Base-by-base conservation (phyloP, 2,888 invertebrate species). In the Heliconius cydno region DNA sequence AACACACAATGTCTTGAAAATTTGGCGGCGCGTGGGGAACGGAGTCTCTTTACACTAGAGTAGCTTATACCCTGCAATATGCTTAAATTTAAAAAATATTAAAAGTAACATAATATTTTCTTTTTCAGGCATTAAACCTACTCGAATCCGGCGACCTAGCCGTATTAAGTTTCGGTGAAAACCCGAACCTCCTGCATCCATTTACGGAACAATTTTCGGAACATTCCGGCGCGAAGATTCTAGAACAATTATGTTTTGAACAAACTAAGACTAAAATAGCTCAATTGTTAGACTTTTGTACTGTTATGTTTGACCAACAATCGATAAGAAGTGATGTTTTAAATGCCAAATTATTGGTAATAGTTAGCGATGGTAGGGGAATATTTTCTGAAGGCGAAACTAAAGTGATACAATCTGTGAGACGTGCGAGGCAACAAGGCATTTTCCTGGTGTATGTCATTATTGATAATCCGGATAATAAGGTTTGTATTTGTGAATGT, bases 401-500 rank as follows among this genome's bases (percentile, higher is more conserved):
- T 1, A 96, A 94, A 81, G 98, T 99, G 3, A 30, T 91, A 3
- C 96, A 96, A 84, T 97, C 98, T 0, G 97, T 99, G 0, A 95
- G 98, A 85, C 93, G 97, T 85, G 98, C 98, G 6, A 96, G 97
- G 82, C 96, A 98, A 76, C 96, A 97, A 78, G 97, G 98, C 66
- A 97, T 99, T 84, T 99, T 99, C 92, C 96, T 98, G 82, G 98
- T 99, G 9, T 99, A 99, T 89, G 97, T 99, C 75, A 97, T 99
- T 82, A 97, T 99, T 71, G 99, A 99, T 90, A 99, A 98, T 94
- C 98, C 98, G 12, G 96, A 97, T 83, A 98, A 97, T 90, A 98
- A 98, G 96, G 98, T 98, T 38, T 67, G 76, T 70, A 25, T 25
- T 41, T 41, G 6, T 0, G 6, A 10, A 25, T 41, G 19, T 70